A percentile compares a stretch with the other conserved stretches of the same genome.
Conservation (phyloP, 2,888 invertebrate species). For the Caenorhabditis uteleia region DNA sequence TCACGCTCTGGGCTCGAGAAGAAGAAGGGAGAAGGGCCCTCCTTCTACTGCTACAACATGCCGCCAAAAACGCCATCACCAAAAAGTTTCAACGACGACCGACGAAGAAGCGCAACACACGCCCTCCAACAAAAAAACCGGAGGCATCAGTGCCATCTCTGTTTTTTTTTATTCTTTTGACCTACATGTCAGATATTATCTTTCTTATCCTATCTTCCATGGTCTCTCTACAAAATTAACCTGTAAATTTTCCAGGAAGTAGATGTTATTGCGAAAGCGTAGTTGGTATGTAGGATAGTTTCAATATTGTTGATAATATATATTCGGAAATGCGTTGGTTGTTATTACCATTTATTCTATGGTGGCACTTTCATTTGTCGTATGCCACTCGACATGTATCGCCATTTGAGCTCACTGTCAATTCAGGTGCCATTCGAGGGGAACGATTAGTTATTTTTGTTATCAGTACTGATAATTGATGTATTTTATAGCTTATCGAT, state of each 20-base stretch:
- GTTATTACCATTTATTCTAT: slow-evolving; percentile 34
- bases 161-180: neutral
- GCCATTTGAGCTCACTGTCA: slow-evolving; percentile 65
- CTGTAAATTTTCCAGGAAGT: slow-evolving; percentile 19
- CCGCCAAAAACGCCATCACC: too few species aligned
- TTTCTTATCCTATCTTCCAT: neutral
- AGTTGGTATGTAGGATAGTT: slow-evolving; percentile 45
- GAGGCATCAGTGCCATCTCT: too few species aligned
- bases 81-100: too few species aligned
- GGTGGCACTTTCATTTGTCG: slow-evolving; percentile 34
- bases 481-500: slow-evolving; percentile 38
- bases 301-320: slow-evolving; percentile 11
- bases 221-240: neutral
- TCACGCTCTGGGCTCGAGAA: slow-evolving; percentile 30
- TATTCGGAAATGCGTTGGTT: slow-evolving; percentile 40
- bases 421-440: slow-evolving; percentile 67
- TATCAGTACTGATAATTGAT: too few species aligned
- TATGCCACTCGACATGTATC: slow-evolving; percentile 39
- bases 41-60: too few species aligned
- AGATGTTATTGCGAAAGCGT: slow-evolving; percentile 10
- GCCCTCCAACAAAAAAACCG: too few species aligned
- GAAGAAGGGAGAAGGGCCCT: slow-evolving; percentile 9
- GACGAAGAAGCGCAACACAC: too few species aligned
- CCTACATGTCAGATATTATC: neutral
- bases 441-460: slow-evolving; percentile 61